A percentile compares a stretch with the other conserved stretches of the same genome.
These are phyloP conservation scores for Dicerorhinus sumatrensis DNA, from an alignment of 2,113 vertebrate genomes.

Conservation along the genomic window DNA sequence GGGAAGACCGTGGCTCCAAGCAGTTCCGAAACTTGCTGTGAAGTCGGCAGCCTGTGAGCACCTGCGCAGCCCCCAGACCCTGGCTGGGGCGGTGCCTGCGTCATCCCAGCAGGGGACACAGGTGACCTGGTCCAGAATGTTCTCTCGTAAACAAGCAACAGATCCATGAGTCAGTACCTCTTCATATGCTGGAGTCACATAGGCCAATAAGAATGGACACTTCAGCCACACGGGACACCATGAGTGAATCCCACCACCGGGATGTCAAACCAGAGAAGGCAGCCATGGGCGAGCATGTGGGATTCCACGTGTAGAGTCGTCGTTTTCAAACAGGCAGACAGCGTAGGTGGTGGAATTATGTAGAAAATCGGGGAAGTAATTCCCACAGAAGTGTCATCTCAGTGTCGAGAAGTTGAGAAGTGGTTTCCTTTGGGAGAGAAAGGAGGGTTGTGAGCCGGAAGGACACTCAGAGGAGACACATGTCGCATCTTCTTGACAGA, in stretches of 20 bases:
- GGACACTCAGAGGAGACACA: rapidly evolving
- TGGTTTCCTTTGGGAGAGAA: background rate
- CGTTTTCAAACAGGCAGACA: background rate
- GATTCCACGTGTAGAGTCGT: rapidly evolving
- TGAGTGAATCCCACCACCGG: rapidly evolving
- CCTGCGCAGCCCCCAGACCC: rapidly evolving
- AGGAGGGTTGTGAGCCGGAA: background rate
- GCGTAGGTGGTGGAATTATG: too few relatives aligned
- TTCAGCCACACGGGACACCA: rapidly evolving
- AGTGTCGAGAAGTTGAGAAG: background rate
- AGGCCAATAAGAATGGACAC: background rate
- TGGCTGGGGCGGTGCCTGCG: rapidly evolving
- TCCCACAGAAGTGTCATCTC: rapidly evolving
- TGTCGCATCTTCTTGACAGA: background rate
- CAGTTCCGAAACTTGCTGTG: rapidly evolving
- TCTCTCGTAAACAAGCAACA: background rate
- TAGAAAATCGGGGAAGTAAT: background rate
- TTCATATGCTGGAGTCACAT: rapidly evolving
- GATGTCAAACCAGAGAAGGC: background rate
- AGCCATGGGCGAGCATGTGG: rapidly evolving
- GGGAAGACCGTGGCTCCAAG: background rate
- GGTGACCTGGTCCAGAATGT: background rate
- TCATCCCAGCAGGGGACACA: background rate
- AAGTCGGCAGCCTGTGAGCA: background rate
- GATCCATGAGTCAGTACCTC: background rate